Evolutionary conservation across 1,140 invertebrate species (phyloP).

Genomic region (Drosophila arawakana): DNA sequence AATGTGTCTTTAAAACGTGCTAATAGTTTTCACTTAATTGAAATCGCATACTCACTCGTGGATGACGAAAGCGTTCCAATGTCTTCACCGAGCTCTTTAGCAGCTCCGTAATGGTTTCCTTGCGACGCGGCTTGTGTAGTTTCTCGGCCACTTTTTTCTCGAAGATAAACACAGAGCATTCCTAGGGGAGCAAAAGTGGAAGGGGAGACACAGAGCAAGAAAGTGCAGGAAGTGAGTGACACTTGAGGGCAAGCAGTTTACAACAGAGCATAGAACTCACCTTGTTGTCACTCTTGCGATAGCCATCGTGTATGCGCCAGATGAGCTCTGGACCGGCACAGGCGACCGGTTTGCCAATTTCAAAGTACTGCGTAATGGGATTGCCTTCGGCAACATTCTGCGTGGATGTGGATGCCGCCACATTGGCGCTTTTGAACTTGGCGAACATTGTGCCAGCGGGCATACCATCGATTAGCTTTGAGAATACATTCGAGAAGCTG

Average conservation of each 20-base stretch:
- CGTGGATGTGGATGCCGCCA: conserved; percentile 81
- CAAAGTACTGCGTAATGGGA: conserved; percentile 94
- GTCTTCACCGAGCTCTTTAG: conserved; percentile 92
- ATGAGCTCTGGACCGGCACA: conserved; percentile 95
- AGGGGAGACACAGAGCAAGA: conserved; percentile 61
- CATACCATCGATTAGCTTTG: conserved; percentile 84
- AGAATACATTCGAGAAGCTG: conserved; percentile 84
- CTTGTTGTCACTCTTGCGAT: conserved; percentile 95
- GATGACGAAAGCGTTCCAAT: conserved; percentile 94
- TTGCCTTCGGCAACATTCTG: conserved; percentile 90
- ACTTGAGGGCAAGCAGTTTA: conserved; percentile 3
- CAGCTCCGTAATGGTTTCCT: conserved; percentile 96
- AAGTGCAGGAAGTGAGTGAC: background rate
- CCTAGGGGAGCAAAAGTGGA: conserved; percentile 87
- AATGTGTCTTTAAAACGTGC: background rate
- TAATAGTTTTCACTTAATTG: background rate
- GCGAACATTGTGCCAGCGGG: conserved; percentile 88
- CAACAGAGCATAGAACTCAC: conserved; percentile 86
- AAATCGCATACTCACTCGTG: conserved; percentile 87
- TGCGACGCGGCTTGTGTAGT: conserved; percentile 96
- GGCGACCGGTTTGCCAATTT: conserved; percentile 94
- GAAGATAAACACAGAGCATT: conserved; percentile 97
- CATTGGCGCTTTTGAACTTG: conserved; percentile 89
- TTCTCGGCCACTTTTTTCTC: conserved; percentile 97
- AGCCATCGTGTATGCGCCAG: conserved; percentile 97